Base-by-base conservation (phyloP, 2,113 vertebrate species). In the Pseudorasbora parva region DNA sequence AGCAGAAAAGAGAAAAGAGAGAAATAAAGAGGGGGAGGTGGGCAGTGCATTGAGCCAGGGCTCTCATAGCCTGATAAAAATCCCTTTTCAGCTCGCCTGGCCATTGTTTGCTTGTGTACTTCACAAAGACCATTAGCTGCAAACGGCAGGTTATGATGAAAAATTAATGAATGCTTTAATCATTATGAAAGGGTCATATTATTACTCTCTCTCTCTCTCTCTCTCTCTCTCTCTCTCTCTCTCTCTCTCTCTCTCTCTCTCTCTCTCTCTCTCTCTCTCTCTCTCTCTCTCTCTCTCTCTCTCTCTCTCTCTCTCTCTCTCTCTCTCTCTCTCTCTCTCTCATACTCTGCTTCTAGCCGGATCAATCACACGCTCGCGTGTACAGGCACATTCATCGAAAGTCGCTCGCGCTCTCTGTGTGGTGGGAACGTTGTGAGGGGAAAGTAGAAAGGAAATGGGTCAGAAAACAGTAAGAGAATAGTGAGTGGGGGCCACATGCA, bases 111-210 rank as follows among this genome's bases (percentile, higher is more conserved):
- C 95, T 96, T 97, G 95, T 96, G 92, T 89, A 90, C 87, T 94
- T 96, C 96, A 95, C 93, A 96, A 96, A 98, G 96, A 93, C 95
- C 96, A 97, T 97, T 98, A 97, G 97, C 91, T 95, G 95, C 96
- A 95, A 97, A 96, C 95, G 96, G 96, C 96, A 97, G 97, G 96
- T 97, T 97, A 95, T 95, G 94, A 97, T 97, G 97, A 97, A 98
- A 97, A 96, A 97, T 98, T 97, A 97, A 98, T 98, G 96, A 97
- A 97, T 94, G 93, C 94, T 95, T 96, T 95, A 96, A 96, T 98
- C 96, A 97, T 97, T 97, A 97, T 96, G 95, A 96, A 95, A 94
- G 94, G 94, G 92, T 94, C 91, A 93, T 95, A 96, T 97, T 96
- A 96, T 96, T 95, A 93, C 91, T 64, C 83, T 85, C 88, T 82